Evolutionary conservation across 2,888 invertebrate genomes (phyloP).

Genomic region (Mimumesa dahlbomi): DNA sequence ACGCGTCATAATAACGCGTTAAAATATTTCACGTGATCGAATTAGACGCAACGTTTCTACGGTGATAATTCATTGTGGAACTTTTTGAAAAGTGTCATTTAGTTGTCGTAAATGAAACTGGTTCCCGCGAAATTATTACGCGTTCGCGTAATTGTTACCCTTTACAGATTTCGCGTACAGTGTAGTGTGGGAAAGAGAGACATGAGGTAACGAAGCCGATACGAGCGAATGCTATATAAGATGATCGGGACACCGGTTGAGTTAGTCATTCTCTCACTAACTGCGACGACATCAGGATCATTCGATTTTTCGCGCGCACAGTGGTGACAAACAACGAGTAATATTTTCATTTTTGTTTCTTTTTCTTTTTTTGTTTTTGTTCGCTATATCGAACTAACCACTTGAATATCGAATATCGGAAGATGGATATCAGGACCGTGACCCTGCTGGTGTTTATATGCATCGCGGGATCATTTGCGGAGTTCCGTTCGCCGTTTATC

Average conservation of each 20-base stretch:
- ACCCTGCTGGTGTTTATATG: slow-evolving; percentile 48
- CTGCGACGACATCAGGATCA: slow-evolving; percentile 61
- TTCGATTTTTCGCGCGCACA: slow-evolving; percentile 29
- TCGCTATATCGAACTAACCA: no score
- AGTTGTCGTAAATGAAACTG: no score
- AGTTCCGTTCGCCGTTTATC: neutral
- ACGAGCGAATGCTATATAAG: slow-evolving; percentile 74
- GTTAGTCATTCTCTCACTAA: slow-evolving; percentile 73
- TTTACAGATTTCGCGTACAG: slow-evolving; percentile 29
- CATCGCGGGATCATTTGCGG: slow-evolving; percentile 44
- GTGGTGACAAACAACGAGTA: slow-evolving; percentile 29
- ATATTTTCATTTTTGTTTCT: neutral
- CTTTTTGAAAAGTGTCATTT: no score
- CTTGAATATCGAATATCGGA: slow-evolving; percentile 14
- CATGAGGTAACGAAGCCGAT: slow-evolving; percentile 55
- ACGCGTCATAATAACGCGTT: no score
- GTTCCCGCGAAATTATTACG: neutral
- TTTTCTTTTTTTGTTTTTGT: neutral
- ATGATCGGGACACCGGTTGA: slow-evolving; percentile 64
- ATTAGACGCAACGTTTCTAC: no score
- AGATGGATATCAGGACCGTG: slow-evolving; percentile 61
- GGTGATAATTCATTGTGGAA: no score
- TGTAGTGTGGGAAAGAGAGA: slow-evolving; percentile 28
- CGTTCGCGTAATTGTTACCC: slow-evolving; percentile 8
- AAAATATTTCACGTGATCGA: no score